phyloP scores from a whole-genome alignment of 1,140 invertebrate species.

The Aporrectodea caliginosa region DNA sequence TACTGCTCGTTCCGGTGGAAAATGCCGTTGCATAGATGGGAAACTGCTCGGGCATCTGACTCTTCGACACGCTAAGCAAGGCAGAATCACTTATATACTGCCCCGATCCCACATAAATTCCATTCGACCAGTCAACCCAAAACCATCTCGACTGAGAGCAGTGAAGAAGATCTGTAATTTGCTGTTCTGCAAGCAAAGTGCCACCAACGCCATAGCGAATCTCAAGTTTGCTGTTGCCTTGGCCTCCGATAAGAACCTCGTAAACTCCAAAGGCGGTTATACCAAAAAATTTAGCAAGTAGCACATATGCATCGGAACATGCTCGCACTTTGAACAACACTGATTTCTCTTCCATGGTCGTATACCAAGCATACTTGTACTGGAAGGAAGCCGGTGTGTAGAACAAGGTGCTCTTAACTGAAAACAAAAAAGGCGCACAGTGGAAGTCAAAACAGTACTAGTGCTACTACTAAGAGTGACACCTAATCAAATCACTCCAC shows the following conservation, averaged over 20 bases:
- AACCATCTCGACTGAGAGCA: not conserved
- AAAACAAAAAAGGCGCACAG: too few relatives aligned
- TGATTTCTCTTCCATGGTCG: not conserved
- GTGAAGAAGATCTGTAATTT: not conserved
- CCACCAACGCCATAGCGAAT: not conserved
- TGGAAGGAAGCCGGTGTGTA: not conserved
- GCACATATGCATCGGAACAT: not conserved
- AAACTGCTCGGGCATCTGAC: not conserved
- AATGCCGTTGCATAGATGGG: slow-evolving; percentile 10
- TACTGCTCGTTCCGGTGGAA: slow-evolving; percentile 1
- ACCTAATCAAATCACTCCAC: too few relatives aligned
- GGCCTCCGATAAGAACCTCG: not conserved
- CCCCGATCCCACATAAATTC: not conserved
- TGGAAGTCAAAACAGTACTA: too few relatives aligned
- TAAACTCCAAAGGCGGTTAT: not conserved
- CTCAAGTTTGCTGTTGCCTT: not conserved
- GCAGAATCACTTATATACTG: not conserved
- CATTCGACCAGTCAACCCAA: not conserved
- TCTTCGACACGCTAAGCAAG: slow-evolving; percentile 6
- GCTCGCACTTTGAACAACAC: not conserved
- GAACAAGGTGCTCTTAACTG: not conserved
- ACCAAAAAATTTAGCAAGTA: not conserved
- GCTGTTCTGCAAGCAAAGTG: not conserved
- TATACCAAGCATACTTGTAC: not conserved
- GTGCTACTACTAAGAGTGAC: too few relatives aligned